Percentiles rank a stretch among this genome's conserved stretches.
These are phyloP conservation scores for Dendrocincla fuliginosa DNA, from an alignment of 2,797 vertebrate genomes.

Conservation along the genomic window DNA sequence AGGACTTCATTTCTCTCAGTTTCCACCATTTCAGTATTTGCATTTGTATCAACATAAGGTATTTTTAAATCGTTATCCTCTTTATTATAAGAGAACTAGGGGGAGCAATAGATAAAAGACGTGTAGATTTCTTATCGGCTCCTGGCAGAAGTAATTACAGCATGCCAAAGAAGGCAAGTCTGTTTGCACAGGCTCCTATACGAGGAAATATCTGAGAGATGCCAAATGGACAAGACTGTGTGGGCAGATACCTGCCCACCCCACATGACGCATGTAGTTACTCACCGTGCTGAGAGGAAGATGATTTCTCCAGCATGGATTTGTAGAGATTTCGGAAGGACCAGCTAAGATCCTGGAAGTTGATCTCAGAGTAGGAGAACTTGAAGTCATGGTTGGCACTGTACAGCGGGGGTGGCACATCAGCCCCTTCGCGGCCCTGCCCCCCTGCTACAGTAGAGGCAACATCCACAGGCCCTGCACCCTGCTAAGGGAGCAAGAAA, in stretches of 20 bases:
- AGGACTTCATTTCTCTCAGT: background rate
- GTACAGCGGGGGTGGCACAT: slow-evolving; percentile 78
- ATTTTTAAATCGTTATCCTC: slow-evolving; percentile 11
- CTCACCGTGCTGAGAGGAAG: slow-evolving; percentile 81
- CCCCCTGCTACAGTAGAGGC: slow-evolving; percentile 68
- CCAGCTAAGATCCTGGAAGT: slow-evolving; percentile 91
- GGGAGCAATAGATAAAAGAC: background rate
- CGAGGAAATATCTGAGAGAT: background rate
- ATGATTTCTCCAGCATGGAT: slow-evolving; percentile 91
- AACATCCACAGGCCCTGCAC: slow-evolving; percentile 75
- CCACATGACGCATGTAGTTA: background rate
- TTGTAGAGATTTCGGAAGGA: slow-evolving; percentile 95
- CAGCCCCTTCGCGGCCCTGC: slow-evolving; percentile 73
- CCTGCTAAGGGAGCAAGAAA: slow-evolving; percentile 6
- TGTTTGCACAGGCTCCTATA: slow-evolving; percentile 37
- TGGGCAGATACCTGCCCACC: slow-evolving; percentile 32
- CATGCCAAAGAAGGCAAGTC: slow-evolving; percentile 40
- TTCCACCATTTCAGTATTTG: slow-evolving; percentile 16
- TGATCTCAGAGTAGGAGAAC: slow-evolving; percentile 94
- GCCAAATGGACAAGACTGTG: slow-evolving; percentile 28
- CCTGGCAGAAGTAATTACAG: slow-evolving; percentile 31
- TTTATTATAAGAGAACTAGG: background rate
- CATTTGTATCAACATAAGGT: background rate
- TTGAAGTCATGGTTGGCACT: slow-evolving; percentile 83
- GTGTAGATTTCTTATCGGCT: slow-evolving; percentile 28